Conservation (phyloP, 2,888 invertebrate species). For the Drosophila parthenogenetica region DNA sequence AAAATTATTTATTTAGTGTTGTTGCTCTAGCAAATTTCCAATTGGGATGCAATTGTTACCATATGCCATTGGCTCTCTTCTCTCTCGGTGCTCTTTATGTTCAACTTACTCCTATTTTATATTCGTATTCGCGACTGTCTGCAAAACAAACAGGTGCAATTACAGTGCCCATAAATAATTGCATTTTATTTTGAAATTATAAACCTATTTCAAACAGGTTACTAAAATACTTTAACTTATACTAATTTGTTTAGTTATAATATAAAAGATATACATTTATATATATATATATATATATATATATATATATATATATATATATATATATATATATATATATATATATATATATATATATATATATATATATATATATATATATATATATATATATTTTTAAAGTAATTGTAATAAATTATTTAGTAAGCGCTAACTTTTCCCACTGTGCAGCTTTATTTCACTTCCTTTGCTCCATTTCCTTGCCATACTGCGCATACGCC, state of each 20-base stretch:
- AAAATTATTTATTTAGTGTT: neutral
- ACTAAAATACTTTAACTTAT: neutral
- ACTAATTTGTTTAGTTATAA: neutral
- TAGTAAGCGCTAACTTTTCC: constrained; percentile 1
- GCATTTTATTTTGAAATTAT: neutral
- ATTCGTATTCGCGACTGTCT: constrained; percentile 15
- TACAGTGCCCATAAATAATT: constrained; percentile 15
- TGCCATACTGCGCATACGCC: constrained; percentile 51
- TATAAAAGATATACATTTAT: too few species aligned
- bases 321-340: neutral
- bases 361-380: neutral
- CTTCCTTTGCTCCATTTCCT: constrained; percentile 56
- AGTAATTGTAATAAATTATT: neutral
- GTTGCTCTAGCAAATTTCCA: constrained; percentile 10
- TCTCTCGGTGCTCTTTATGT: constrained; percentile 7
- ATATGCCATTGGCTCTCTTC: neutral
- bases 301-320: neutral
- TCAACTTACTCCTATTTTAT: constrained; percentile 21
- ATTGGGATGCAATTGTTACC: constrained; percentile 22
- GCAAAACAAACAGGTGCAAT: constrained; percentile 48
- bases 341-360: neutral
- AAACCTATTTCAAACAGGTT: constrained; percentile 4
- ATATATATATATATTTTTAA: neutral
- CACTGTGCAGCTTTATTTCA: constrained; percentile 54
- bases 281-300: neutral